phyloP scores from a whole-genome alignment of 2,113 vertebrate species.

The Micronisus gabar region DNA sequence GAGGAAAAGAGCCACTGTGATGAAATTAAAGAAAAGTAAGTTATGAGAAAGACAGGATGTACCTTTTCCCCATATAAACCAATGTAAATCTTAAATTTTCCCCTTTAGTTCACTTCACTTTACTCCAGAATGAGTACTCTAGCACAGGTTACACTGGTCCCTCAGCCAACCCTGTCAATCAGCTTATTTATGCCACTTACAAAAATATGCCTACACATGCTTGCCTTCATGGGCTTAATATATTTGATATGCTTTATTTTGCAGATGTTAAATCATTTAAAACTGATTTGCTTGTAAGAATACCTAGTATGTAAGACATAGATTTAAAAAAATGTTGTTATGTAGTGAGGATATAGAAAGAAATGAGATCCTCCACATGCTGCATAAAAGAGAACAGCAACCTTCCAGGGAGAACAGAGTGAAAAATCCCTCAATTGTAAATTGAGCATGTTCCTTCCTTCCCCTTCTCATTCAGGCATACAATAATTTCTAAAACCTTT shows the following conservation, averaged over 20 bases:
- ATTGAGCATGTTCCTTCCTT: not conserved
- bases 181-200: not conserved
- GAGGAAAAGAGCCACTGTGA: not conserved
- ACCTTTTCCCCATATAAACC: not conserved
- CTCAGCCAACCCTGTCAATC: not conserved
- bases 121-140: not conserved
- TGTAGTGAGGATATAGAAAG: slow-evolving; percentile 13
- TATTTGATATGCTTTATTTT: not conserved
- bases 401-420: not conserved
- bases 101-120: not conserved
- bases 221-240: not conserved
- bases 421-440: not conserved
- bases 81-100: not conserved
- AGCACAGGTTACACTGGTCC: not conserved
- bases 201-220: not conserved
- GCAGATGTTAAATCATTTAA: not conserved
- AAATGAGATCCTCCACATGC: not conserved
- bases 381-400: not conserved
- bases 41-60: not conserved
- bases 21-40: not conserved
- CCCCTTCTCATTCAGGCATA: not conserved
- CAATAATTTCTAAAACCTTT: not conserved
- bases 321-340: not conserved
- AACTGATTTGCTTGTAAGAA: not conserved
- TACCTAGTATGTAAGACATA: not conserved